Percentiles rank a stretch among this genome's conserved stretches.
These are phyloP conservation scores for Paedocypris sp. DNA, from an alignment of 2,113 vertebrate species.

Conservation along the genomic window DNA sequence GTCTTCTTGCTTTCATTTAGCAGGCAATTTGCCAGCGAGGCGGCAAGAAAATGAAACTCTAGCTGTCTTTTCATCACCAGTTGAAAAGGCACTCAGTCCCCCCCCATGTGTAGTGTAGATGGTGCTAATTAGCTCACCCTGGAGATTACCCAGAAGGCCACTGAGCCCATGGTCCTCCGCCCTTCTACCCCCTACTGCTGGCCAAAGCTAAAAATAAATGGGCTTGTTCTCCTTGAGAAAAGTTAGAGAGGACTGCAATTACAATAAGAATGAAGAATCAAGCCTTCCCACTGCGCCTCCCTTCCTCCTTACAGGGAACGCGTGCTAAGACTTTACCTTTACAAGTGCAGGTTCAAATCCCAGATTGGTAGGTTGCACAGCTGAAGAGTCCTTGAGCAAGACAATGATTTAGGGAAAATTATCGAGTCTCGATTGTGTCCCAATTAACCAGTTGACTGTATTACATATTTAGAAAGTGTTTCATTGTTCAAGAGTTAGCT, in stretches of 20 bases:
- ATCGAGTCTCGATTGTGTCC: too few relatives aligned
- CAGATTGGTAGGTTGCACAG: not conserved
- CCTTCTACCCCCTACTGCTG: constrained; percentile 3
- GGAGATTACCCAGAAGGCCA: constrained; percentile 37
- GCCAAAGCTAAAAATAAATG: constrained; percentile 24
- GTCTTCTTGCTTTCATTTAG: constrained; percentile 36
- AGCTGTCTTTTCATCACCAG: constrained; percentile 38
- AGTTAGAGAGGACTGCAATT: constrained; percentile 14
- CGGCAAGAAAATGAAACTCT: constrained; percentile 27
- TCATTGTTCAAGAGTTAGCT: too few relatives aligned
- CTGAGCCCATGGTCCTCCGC: constrained; percentile 23
- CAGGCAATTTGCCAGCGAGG: constrained; percentile 35
- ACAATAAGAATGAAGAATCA: not conserved
- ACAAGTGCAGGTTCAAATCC: not conserved
- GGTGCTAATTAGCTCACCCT: constrained; percentile 38
- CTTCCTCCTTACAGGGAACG: not conserved
- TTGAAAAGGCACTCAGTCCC: constrained; percentile 33
- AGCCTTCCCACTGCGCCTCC: not conserved
- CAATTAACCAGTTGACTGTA: too few relatives aligned
- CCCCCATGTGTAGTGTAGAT: constrained; percentile 30
- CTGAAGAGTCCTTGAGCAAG: too few relatives aligned
- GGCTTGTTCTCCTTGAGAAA: constrained; percentile 13
- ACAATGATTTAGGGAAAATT: too few relatives aligned
- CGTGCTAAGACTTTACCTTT: not conserved
- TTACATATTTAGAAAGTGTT: too few relatives aligned